phyloP scores from a whole-genome alignment of 2,113 vertebrate genomes.

The Rhynchopsitta pachyrhyncha region DNA sequence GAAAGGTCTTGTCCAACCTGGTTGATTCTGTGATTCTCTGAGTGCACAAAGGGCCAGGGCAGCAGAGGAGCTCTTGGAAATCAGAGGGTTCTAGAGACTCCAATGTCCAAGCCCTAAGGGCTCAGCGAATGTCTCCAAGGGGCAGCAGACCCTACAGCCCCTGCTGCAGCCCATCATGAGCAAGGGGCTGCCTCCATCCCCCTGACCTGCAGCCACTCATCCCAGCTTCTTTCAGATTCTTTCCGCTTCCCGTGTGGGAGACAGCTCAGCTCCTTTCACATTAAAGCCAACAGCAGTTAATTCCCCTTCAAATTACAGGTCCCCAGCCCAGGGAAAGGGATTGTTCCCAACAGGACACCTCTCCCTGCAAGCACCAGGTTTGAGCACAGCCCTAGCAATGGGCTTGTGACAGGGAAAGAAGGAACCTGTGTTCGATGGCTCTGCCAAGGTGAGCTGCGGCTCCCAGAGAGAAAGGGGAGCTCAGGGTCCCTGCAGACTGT shows the following conservation, averaged over 20 bases:
- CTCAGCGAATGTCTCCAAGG: neutral
- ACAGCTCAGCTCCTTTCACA: neutral
- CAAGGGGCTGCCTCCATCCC: neutral
- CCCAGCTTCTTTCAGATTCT: neutral
- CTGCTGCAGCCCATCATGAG: neutral
- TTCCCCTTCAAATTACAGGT: neutral
- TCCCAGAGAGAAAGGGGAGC: neutral
- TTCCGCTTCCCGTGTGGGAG: neutral
- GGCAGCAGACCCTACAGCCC: neutral
- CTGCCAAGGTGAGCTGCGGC: neutral
- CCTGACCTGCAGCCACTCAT: neutral
- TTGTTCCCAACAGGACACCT: neutral
- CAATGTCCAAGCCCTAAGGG: neutral
- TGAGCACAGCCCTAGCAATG: neutral
- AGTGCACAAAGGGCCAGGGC: neutral
- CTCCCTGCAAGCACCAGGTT: neutral
- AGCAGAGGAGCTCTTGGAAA: neutral
- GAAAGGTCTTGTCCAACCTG: neutral
- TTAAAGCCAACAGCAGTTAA: neutral
- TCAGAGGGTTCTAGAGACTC: neutral
- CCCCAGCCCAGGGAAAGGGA: neutral
- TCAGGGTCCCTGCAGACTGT: accelerated
- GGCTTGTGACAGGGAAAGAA: neutral
- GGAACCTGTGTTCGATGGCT: neutral
- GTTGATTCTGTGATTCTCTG: neutral